Evolutionary conservation across 1,140 invertebrate species (phyloP), one percentile per base, ranked within the genome.

Genomic region (Streblospio benedicti): DNA sequence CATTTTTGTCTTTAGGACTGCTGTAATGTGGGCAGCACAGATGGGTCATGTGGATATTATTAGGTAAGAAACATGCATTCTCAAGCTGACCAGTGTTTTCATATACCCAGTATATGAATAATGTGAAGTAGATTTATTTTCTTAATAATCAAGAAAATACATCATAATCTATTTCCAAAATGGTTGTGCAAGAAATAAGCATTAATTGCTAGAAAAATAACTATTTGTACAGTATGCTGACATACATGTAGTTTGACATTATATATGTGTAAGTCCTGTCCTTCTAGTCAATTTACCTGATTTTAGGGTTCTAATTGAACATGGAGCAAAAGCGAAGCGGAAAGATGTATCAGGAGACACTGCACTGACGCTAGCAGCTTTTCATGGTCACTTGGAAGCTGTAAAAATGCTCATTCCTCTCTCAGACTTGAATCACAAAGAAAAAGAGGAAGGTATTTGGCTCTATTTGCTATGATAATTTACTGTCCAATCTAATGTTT

Each of bases 291-390:
- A 25, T 25, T 20, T 51, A 2, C 18, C n/a, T 51, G 4, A 28
- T 25, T 28, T 20, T 20, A 4, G 18, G n/a, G 28, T 2, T 28
- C 49, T 56, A 20, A 0, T 56, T n/a, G 38, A 23, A 33, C 2
- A 28, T 16, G 53, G 18, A 5, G n/a, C 25, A 23, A 31, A 4
- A 47, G 53, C 6, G n/a, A n/a, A 50, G 18, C 4, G 9, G 25
- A 27, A 38, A 6, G 56, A 58, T 32, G 44, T 27, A 20, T 47
- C 56, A 30, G 38, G 41, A 28, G 57, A 59, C 32, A 33, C 28
- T 25, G 57, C 57, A 6, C 49, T 59, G 45, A 59, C 57, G 1
- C 4, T 59, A 4, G 89, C 90, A 1, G 87, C 90, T 0, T 80
- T 89, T 28, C 86, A 89, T 45, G 71, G 71, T 6, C 66, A 65